A percentile compares a stretch with the other conserved stretches of the same genome.
Evolutionary conservation across 2,888 invertebrate genomes (phyloP).

Genomic region (Orthonychiurus folsomi): DNA sequence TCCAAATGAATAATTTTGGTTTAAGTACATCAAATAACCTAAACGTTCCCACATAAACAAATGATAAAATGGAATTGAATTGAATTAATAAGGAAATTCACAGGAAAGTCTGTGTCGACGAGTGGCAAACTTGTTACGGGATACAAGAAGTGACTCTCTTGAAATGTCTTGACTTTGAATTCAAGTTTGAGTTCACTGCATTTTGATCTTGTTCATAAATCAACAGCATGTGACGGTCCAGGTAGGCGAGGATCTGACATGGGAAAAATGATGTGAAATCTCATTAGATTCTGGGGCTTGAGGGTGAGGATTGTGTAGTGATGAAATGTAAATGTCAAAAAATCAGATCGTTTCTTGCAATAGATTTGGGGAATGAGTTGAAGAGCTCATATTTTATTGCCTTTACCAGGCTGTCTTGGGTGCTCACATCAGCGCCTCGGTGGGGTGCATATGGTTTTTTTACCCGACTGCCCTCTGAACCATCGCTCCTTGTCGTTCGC

Average conservation of each 20-base stretch:
- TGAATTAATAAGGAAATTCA: background rate
- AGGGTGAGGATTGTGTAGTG: background rate
- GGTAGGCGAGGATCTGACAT: background rate
- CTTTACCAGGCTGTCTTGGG: background rate
- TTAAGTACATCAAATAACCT: background rate
- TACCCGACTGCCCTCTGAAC: no score
- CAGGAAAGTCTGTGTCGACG: no score
- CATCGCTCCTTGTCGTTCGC: no score
- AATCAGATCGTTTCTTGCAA: background rate
- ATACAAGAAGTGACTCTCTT: no score
- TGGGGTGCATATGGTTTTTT: no score
- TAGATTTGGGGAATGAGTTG: background rate
- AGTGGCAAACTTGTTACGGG: no score
- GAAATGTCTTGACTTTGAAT: no score
- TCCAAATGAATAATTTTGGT: background rate
- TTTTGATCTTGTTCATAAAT: constrained; percentile 1
- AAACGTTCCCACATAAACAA: background rate
- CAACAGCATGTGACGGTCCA: background rate
- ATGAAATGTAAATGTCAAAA: background rate
- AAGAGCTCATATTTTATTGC: background rate
- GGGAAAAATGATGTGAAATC: background rate
- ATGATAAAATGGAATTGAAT: background rate
- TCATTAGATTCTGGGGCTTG: background rate
- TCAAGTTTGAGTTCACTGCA: background rate
- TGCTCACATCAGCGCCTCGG: background rate